phyloP scores from a whole-genome alignment of 2,113 vertebrate species.

The Eurypyga helias region DNA sequence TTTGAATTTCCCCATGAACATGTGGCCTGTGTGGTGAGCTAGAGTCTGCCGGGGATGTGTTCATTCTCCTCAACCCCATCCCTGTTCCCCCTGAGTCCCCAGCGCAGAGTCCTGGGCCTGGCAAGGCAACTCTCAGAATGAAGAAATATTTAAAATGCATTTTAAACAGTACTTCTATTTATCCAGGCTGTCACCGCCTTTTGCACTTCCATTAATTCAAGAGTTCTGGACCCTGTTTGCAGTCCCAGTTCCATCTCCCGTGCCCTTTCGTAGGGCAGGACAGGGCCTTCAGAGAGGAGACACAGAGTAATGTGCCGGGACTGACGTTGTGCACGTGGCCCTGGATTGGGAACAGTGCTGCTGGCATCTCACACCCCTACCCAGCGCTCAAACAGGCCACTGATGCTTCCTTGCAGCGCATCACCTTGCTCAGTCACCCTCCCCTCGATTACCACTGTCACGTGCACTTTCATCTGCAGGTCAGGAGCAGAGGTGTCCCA shows the following conservation, averaged over 20 bases:
- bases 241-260: not conserved
- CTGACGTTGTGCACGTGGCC: fast-evolving
- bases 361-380: not conserved
- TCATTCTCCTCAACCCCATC: fast-evolving
- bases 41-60: fast-evolving
- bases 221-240: not conserved
- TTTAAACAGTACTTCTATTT: not conserved
- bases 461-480: not conserved
- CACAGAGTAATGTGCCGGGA: fast-evolving
- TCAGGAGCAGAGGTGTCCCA: not conserved
- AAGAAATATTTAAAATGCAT: not conserved
- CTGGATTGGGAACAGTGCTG: not conserved
- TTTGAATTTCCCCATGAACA: not conserved
- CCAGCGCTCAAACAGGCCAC: fast-evolving
- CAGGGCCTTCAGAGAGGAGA: not conserved
- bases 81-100: not conserved
- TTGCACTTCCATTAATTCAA: not conserved
- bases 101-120: not conserved
- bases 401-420: not conserved
- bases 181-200: not conserved
- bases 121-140: not conserved
- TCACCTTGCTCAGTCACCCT: not conserved
- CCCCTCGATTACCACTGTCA: not conserved
- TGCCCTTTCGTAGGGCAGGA: not conserved
- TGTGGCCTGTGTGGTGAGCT: fast-evolving